Evolutionary conservation across 2,888 invertebrate genomes (phyloP).

Genomic region (Eurois occulta): DNA sequence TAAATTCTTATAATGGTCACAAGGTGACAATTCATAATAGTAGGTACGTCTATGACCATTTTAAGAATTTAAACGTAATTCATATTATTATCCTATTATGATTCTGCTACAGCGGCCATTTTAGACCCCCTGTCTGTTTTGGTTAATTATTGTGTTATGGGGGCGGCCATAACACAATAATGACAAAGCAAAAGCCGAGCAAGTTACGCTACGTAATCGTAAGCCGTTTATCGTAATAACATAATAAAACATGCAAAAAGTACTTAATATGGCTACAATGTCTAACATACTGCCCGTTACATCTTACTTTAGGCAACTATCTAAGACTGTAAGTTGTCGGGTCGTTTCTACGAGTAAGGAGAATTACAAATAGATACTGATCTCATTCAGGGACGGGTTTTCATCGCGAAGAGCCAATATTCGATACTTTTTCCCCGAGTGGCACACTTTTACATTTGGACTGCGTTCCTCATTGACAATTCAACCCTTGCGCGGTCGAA

Average conservation of each 20-base stretch:
- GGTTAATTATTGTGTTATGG: no score
- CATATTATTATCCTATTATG: no score
- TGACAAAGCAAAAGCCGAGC: neutral
- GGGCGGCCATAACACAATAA: no score
- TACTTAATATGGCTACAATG: conserved; percentile 8
- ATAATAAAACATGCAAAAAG: neutral
- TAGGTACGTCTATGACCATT: no score
- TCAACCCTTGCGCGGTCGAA: conserved; percentile 90
- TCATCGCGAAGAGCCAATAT: conserved; percentile 84
- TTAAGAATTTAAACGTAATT: no score
- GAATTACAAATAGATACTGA: conserved; percentile 81
- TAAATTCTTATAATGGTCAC: no score
- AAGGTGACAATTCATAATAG: no score
- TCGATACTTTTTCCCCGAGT: conserved; percentile 83
- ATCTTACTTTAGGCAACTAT: conserved; percentile 63
- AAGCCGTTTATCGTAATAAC: neutral
- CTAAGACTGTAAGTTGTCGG: conserved; percentile 62
- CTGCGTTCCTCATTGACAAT: conserved; percentile 88
- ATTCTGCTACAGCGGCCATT: no score
- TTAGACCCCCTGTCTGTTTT: neutral
- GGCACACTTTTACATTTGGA: conserved; percentile 87
- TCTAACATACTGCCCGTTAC: conserved; percentile 37
- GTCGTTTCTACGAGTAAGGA: conserved; percentile 71
- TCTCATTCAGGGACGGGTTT: conserved; percentile 79
- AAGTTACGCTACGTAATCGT: neutral